Evolutionary conservation across 2,888 invertebrate species (phyloP), one percentile per base, ranked within the genome.

Genomic region (Melieria picta): DNA sequence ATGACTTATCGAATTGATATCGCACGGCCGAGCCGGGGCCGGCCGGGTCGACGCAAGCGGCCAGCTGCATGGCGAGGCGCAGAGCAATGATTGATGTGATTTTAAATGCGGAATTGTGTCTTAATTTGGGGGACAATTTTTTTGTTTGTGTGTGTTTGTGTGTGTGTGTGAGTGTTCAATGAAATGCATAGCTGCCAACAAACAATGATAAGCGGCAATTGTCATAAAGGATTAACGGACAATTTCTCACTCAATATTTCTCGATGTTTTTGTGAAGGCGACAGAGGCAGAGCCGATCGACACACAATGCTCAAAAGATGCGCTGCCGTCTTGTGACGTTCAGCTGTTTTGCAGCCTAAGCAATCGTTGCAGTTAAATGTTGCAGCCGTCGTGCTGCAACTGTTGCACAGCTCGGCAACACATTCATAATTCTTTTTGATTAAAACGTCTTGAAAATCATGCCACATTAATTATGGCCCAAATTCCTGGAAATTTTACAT

Each of bases 401-500:
- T 50, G 9, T 11, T 7, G 50, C 50, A 50, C 50, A 10, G 9
- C 50, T 11, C 50, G 11, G 52, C 52, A 52, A 52, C 5, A 52
- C 13, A 52, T 45, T 55, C 30, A 43, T 61, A 66, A 67, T 67
- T 67, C 45, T 47, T 71, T 74, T 77, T 76, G 76, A 74, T 77
- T 76, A 76, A 75, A 77, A 75, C 75, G 75, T 76, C 76, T 77
- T 72, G 46, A 70, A 85, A 86, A 86, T 84, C 85, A 86, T 85
- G 85, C 85, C 84, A 84, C 84, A 85, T 85, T 85, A 85, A 85
- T 85, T 85, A 85, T 85, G 85, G 85, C 85, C 85, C 86, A 85
- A 85, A 85, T 85, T 85, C 85, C 77, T 81, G 84, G 86, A 85
- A 85, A 80, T 78, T 75, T 75, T 75, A 77, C 79, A 81, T 82